phyloP scores from a whole-genome alignment of 2,797 vertebrate genomes.

The Clamator glandarius region DNA sequence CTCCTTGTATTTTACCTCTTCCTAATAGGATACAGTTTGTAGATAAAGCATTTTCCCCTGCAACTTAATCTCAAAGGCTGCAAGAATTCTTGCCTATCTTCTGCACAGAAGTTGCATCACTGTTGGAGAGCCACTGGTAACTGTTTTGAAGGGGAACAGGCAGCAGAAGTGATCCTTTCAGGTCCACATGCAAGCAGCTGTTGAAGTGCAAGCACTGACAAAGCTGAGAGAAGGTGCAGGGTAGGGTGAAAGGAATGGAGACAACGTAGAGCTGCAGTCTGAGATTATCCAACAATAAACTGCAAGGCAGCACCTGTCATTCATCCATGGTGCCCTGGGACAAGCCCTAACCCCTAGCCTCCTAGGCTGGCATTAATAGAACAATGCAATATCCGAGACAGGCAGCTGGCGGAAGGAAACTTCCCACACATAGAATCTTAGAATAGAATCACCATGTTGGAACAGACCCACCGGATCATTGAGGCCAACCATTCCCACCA shows the following conservation, averaged over 20 bases:
- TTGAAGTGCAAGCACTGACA: neutral
- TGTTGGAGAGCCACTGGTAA: neutral
- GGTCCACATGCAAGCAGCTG: neutral
- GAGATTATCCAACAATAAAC: neutral
- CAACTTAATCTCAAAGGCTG: neutral
- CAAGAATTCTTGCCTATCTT: neutral
- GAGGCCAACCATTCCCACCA: no score
- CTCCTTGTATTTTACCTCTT: neutral
- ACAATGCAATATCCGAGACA: neutral
- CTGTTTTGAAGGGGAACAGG: neutral
- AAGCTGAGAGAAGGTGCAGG: neutral
- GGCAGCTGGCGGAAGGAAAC: neutral
- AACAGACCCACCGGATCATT: no score
- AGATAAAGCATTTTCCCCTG: neutral
- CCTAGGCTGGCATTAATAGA: neutral
- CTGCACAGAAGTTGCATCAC: neutral
- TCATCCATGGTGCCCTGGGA: neutral
- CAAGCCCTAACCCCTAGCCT: fast-evolving
- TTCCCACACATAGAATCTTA: no score
- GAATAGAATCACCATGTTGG: no score
- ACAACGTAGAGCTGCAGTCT: neutral
- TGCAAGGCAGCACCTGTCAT: neutral
- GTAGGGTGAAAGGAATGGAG: neutral
- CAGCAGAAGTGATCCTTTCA: neutral
- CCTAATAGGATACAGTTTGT: neutral